Evolutionary conservation across 2,113 vertebrate genomes (phyloP).

Genomic region (Vidua macroura): DNA sequence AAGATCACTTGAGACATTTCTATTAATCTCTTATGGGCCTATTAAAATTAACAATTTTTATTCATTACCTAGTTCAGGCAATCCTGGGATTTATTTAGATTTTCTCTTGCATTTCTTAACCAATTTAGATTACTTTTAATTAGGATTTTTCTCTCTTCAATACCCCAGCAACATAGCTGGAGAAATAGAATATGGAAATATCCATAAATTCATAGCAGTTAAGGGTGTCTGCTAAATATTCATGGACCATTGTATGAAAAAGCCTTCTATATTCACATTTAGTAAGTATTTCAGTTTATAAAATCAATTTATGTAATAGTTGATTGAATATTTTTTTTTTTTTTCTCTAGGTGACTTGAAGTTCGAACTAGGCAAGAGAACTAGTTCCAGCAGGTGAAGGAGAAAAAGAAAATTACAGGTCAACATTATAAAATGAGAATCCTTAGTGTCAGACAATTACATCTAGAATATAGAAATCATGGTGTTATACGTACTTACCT

Average conservation of each 20-base stretch:
- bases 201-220: slow-evolving; percentile 56
- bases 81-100: slow-evolving; percentile 67
- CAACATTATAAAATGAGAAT: background rate
- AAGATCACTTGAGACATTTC: slow-evolving; percentile 25
- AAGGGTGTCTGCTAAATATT: slow-evolving; percentile 69
- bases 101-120: slow-evolving; percentile 64
- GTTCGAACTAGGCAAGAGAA: background rate
- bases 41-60: slow-evolving; percentile 50
- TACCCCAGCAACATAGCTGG: slow-evolving; percentile 52
- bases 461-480: background rate
- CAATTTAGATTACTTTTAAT: slow-evolving; percentile 68
- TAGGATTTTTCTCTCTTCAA: slow-evolving; percentile 65
- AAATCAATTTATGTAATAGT: slow-evolving; percentile 43
- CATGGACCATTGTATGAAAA: slow-evolving; percentile 44
- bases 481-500: background rate
- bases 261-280: slow-evolving; percentile 42
- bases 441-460: background rate
- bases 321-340: background rate
- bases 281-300: slow-evolving; percentile 61
- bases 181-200: slow-evolving; percentile 67
- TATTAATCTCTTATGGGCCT: slow-evolving; percentile 57
- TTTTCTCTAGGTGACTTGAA: background rate
- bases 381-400: background rate
- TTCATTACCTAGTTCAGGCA: slow-evolving; percentile 45
- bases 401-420: background rate